phyloP scores from a whole-genome alignment of 2,797 vertebrate genomes.

The Eulemur rubriventer region DNA sequence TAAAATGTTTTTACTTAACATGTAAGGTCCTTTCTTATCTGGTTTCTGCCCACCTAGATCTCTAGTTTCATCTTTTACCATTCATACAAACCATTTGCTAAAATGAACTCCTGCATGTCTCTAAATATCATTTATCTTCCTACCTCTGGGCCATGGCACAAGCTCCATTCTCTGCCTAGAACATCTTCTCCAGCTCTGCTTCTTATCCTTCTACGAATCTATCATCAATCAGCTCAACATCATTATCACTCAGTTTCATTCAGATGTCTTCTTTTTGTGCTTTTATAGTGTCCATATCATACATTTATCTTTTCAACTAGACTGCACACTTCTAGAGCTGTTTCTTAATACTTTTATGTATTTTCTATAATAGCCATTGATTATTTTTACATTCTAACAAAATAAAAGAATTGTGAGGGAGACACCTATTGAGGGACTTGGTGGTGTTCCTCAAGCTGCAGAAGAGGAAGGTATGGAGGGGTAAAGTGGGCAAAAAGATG shows the following conservation, averaged over 20 bases:
- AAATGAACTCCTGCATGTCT: not conserved
- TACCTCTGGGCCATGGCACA: not conserved
- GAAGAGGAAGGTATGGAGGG: not conserved
- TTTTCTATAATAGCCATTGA: not conserved
- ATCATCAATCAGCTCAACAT: not conserved
- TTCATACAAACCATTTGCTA: not conserved
- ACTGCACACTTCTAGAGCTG: not conserved
- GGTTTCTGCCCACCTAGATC: not conserved
- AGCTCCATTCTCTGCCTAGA: not conserved
- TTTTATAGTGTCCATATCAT: not conserved
- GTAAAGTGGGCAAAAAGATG: not conserved
- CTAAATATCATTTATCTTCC: not conserved
- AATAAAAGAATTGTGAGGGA: not conserved
- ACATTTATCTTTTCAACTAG: not conserved
- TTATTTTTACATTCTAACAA: not conserved
- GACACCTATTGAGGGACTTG: not conserved
- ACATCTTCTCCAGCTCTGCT: not conserved
- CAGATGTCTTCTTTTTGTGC: not conserved
- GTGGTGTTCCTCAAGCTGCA: not conserved
- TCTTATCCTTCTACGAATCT: not conserved
- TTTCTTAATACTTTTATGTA: not conserved
- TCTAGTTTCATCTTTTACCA: not conserved
- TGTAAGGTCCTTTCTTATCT: not conserved
- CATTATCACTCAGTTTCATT: not conserved
- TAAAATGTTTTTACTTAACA: not conserved